These are phyloP conservation scores for Dermatophagoides farinae DNA, from an alignment of 1,140 invertebrate species.

Conservation along the genomic window DNA sequence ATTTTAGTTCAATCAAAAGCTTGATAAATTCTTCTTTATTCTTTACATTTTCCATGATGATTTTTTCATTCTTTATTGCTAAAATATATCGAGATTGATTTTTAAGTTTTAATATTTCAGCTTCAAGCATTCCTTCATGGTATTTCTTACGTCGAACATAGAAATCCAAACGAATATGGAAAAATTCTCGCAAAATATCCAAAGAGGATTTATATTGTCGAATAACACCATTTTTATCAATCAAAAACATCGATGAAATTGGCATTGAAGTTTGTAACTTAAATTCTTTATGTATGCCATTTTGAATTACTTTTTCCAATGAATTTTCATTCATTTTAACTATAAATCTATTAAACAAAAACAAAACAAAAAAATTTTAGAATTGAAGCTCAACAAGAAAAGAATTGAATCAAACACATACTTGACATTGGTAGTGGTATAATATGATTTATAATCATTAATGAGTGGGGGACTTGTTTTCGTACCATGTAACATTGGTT, in stretches of 20 bases:
- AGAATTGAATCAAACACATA: neutral
- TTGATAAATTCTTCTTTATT: constrained; percentile 68
- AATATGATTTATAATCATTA: constrained; percentile 71
- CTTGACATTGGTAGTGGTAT: constrained; percentile 44
- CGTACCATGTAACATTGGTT: constrained; percentile 52
- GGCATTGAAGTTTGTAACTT: constrained; percentile 64
- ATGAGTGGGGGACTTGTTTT: constrained; percentile 58
- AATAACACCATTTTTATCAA: constrained; percentile 75
- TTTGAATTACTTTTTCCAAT: constrained; percentile 45
- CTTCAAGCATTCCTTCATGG: constrained; percentile 66
- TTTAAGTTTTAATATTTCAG: constrained; percentile 67
- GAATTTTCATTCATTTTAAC: constrained; percentile 58
- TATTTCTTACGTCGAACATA: constrained; percentile 78
- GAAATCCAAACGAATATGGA: constrained; percentile 48
- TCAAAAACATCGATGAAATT: constrained; percentile 69
- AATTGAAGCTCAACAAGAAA: too few species aligned
- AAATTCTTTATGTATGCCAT: constrained; percentile 85
- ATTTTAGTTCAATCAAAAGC: constrained; percentile 62
- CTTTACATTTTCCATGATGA: constrained; percentile 82
- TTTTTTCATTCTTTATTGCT: constrained; percentile 78
- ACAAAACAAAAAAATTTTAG: too few species aligned
- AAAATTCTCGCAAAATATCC: constrained; percentile 73
- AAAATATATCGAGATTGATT: constrained; percentile 90
- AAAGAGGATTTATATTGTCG: constrained; percentile 49
- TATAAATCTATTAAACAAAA: constrained; percentile 37